These are phyloP conservation scores for Proctacanthus coquilletti DNA, from an alignment of 1,140 invertebrate genomes.

Conservation along the genomic window DNA sequence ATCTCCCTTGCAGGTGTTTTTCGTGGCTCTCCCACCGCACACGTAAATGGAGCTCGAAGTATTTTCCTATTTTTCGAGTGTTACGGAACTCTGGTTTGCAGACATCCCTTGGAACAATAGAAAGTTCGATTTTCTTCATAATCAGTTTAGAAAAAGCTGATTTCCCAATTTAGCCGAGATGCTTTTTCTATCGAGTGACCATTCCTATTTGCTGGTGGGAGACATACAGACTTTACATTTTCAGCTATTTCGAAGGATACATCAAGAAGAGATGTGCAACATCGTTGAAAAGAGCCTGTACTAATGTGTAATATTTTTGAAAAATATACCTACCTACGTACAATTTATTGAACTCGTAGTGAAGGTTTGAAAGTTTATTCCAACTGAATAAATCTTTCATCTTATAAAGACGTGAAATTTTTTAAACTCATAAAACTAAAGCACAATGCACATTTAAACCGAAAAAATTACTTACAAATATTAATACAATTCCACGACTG, in stretches of 20 bases:
- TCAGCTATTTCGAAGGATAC: constrained; percentile 37
- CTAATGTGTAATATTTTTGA: too few species aligned
- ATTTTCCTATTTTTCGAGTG: constrained; percentile 41
- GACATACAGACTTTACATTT: constrained; percentile 50
- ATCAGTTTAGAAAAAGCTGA: constrained; percentile 50
- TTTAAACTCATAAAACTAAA: too few species aligned
- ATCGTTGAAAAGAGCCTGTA: constrained; percentile 48
- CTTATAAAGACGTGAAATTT: too few species aligned
- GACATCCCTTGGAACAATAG: constrained; percentile 35
- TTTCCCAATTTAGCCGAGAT: constrained; percentile 41
- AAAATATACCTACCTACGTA: too few species aligned
- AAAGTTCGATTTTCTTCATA: constrained; percentile 46
- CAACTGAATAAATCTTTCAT: too few species aligned
- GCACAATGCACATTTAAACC: too few species aligned
- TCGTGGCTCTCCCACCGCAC: constrained; percentile 52
- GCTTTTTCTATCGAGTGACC: constrained; percentile 52
- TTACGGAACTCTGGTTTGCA: constrained; percentile 41
- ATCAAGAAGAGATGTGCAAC: constrained; percentile 49
- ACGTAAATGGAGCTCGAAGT: constrained; percentile 55
- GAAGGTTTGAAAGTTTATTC: too few species aligned
- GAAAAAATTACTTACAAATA: too few species aligned
- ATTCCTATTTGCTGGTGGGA: constrained; percentile 33
- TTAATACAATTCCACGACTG: too few species aligned
- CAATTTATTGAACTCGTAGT: too few species aligned
- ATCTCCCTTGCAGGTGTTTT: constrained; percentile 50